These are phyloP conservation scores for Pollenia griseotomentosa DNA, from an alignment of 2,888 invertebrate genomes.

Conservation along the genomic window DNA sequence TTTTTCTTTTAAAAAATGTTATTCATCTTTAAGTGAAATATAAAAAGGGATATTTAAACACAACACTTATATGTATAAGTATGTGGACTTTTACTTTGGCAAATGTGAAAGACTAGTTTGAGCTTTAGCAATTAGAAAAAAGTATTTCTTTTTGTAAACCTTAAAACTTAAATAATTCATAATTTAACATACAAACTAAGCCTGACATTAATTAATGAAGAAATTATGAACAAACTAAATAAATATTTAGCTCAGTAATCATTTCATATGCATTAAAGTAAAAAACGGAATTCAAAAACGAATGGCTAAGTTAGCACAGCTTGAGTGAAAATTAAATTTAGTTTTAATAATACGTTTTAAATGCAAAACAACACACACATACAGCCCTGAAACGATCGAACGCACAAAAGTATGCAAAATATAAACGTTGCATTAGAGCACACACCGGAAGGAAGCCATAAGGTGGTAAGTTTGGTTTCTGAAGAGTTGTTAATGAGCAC, in stretches of 20 bases:
- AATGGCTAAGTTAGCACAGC: conserved; percentile 78
- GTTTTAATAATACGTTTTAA: conserved; percentile 80
- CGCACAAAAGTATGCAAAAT: conserved; percentile 55
- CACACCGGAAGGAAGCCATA: conserved; percentile 71
- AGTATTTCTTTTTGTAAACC: no score
- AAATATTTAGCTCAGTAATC: conserved; percentile 38
- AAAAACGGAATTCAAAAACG: conserved; percentile 72
- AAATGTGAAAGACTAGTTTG: no score
- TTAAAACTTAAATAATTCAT: background rate
- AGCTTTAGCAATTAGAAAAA: no score
- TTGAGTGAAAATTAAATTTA: conserved; percentile 82
- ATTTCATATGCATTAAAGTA: conserved; percentile 15
- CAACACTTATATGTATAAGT: no score
- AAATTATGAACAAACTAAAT: conserved; percentile 13
- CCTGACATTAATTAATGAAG: conserved; percentile 7
- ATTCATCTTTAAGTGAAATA: no score
- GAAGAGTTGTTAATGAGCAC: conserved; percentile 71
- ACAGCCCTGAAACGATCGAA: conserved; percentile 49
- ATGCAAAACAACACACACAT: conserved; percentile 18
- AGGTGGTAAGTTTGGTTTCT: conserved; percentile 56
- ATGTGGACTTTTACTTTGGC: no score
- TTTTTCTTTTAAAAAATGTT: no score
- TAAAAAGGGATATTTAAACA: no score
- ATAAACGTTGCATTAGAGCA: conserved; percentile 25
- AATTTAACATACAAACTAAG: background rate